These are phyloP conservation scores for Lasioglossum pauxillum DNA, from an alignment of 2,888 invertebrate species.

Conservation along the genomic window DNA sequence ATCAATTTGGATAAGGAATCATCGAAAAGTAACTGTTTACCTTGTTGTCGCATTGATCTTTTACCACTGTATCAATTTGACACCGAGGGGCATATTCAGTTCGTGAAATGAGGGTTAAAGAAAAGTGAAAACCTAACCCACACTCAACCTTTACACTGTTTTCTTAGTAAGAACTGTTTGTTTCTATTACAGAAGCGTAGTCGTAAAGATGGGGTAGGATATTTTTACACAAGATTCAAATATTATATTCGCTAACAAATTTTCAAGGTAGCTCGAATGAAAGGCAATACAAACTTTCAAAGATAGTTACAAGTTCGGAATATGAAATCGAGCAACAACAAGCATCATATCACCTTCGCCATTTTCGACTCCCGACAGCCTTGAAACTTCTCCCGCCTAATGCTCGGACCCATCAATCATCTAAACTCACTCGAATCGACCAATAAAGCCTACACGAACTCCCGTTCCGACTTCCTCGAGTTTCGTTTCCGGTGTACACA, in stretches of 20 bases:
- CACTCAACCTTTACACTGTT: not conserved
- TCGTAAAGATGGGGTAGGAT: not conserved
- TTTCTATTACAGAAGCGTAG: not conserved
- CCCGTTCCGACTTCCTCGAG: conserved; percentile 2
- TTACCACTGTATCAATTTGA: no score
- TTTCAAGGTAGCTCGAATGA: not conserved
- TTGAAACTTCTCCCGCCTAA: conserved; percentile 47
- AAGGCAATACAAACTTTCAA: not conserved
- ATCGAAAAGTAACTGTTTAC: no score
- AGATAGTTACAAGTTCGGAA: not conserved
- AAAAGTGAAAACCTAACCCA: no score
- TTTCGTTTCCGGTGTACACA: not conserved
- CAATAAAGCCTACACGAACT: conserved; percentile 36
- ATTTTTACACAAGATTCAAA: not conserved
- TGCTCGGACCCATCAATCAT: conserved; percentile 49
- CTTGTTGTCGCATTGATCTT: no score
- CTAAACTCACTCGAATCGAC: conserved; percentile 40
- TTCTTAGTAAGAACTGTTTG: not conserved
- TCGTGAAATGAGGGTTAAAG: no score
- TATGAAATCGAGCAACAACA: conserved; percentile 11
- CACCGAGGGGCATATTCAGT: no score
- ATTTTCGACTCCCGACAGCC: conserved; percentile 27
- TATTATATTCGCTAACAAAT: not conserved
- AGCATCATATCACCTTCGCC: not conserved
- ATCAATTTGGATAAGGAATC: no score